A percentile compares a stretch with the other conserved stretches of the same genome.
phyloP scores from a whole-genome alignment of 1,140 invertebrate genomes.

The Ruditapes philippinarum region DNA sequence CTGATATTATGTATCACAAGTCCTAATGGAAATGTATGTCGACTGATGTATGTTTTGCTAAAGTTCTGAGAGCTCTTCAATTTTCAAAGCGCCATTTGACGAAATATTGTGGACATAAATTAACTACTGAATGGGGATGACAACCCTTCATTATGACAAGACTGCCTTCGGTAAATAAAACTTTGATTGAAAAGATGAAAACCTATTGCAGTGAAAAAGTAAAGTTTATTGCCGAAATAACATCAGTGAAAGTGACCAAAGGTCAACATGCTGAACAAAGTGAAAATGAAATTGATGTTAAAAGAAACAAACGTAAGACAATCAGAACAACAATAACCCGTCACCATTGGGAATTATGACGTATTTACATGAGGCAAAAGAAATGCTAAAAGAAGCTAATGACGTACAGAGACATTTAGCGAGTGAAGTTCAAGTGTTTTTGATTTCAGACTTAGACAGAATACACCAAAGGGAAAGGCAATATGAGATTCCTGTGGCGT shows the following conservation, averaged over 20 bases:
- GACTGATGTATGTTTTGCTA: constrained; percentile 40
- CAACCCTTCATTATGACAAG: background rate
- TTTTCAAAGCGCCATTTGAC: constrained; percentile 25
- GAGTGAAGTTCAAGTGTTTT: constrained; percentile 57
- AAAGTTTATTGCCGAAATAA: background rate
- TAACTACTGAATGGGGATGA: background rate
- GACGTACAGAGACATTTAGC: constrained; percentile 25
- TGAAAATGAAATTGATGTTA: no score
- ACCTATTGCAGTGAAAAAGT: background rate
- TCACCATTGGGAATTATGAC: background rate
- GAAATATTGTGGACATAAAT: background rate
- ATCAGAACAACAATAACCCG: background rate
- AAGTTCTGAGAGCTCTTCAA: constrained; percentile 11
- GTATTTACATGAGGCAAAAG: background rate
- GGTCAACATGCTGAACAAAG: background rate
- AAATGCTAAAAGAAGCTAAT: background rate
- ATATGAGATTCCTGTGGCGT: constrained; percentile 30
- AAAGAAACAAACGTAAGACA: no score
- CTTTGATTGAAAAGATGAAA: background rate
- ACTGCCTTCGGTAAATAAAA: background rate
- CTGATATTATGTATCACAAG: constrained; percentile 45
- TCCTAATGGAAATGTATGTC: constrained; percentile 47
- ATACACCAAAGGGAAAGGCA: background rate
- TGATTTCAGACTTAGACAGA: constrained; percentile 57
- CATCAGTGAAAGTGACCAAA: no score